Percentiles rank a stretch among this genome's conserved stretches.
These are phyloP conservation scores for Andrena chrysosceles DNA, from an alignment of 2,888 invertebrate species.

Conservation along the genomic window DNA sequence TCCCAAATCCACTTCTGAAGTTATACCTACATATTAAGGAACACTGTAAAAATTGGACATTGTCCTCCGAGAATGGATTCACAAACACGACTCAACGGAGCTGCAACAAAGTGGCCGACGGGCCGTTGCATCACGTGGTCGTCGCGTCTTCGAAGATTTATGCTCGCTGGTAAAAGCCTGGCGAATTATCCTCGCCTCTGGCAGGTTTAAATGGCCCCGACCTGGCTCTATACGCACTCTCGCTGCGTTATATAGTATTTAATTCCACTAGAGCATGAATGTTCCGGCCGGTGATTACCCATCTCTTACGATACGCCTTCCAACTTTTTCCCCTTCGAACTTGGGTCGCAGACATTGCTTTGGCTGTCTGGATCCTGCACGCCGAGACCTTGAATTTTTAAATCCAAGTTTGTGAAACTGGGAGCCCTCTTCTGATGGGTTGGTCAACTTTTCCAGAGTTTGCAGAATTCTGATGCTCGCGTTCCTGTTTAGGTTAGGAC, in stretches of 20 bases:
- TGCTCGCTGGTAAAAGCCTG: conserved; percentile 39
- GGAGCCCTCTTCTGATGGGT: not conserved
- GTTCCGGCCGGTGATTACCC: conserved; percentile 78
- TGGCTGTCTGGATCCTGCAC: conserved; percentile 57
- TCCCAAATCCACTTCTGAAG: no score
- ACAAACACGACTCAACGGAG: not conserved
- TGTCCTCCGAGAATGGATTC: not conserved
- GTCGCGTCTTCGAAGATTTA: conserved; percentile 59
- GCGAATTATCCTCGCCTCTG: conserved; percentile 62
- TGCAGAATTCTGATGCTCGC: no score
- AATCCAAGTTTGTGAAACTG: conserved; percentile 27
- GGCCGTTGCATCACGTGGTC: conserved; percentile 47
- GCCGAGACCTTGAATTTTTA: not conserved
- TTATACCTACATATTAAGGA: no score
- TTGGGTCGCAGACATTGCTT: conserved; percentile 61
- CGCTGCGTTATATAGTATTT: conserved; percentile 72
- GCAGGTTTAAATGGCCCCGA: conserved; percentile 68
- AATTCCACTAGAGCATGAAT: conserved; percentile 80
- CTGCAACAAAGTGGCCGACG: conserved; percentile 51
- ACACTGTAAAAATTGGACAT: no score
- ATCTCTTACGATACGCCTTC: conserved; percentile 76
- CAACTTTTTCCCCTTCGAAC: conserved; percentile 61
- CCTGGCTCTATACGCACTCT: conserved; percentile 47
- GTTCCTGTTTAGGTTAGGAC: no score
- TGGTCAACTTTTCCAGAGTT: no score